These are phyloP conservation scores for Conchocele bisecta DNA, from an alignment of 2,888 invertebrate genomes.

Conservation along the genomic window DNA sequence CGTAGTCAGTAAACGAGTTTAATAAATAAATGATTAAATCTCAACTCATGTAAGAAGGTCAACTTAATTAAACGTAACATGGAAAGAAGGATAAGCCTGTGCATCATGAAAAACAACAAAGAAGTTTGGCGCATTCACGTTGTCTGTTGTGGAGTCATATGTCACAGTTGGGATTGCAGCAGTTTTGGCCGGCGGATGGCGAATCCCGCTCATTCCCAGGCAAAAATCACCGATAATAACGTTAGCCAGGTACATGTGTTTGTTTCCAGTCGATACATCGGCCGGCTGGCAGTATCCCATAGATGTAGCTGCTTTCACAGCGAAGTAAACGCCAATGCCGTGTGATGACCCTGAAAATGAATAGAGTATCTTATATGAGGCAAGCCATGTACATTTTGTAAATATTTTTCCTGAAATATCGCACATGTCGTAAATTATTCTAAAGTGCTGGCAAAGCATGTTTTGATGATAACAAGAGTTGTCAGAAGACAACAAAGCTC, in stretches of 20 bases:
- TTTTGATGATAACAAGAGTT: no score
- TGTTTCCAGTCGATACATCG: constrained; percentile 20
- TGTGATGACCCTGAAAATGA: constrained; percentile 27
- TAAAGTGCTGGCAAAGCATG: no score
- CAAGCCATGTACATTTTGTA: no score
- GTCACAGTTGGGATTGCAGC: background rate
- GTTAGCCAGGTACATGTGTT: constrained; percentile 32
- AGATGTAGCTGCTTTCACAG: constrained; percentile 23
- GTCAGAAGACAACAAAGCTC: no score
- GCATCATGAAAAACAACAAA: constrained; percentile 53
- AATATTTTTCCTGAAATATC: no score
- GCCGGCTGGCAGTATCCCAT: constrained; percentile 12
- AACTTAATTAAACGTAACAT: constrained; percentile 24
- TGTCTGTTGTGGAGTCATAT: constrained; percentile 48
- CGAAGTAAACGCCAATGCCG: constrained; percentile 42
- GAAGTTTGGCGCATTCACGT: constrained; percentile 18
- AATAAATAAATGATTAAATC: no score
- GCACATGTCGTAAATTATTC: no score
- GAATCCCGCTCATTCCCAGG: background rate
- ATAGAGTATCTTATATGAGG: no score
- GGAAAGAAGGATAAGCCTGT: constrained; percentile 42
- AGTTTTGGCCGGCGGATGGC: constrained; percentile 22
- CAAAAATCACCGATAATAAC: constrained; percentile 44
- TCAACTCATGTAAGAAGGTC: no score
- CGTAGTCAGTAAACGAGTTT: no score